Evolutionary conservation across 2,888 invertebrate genomes (phyloP), one percentile per base, ranked within the genome.

Genomic region (Quadroppia sp.): DNA sequence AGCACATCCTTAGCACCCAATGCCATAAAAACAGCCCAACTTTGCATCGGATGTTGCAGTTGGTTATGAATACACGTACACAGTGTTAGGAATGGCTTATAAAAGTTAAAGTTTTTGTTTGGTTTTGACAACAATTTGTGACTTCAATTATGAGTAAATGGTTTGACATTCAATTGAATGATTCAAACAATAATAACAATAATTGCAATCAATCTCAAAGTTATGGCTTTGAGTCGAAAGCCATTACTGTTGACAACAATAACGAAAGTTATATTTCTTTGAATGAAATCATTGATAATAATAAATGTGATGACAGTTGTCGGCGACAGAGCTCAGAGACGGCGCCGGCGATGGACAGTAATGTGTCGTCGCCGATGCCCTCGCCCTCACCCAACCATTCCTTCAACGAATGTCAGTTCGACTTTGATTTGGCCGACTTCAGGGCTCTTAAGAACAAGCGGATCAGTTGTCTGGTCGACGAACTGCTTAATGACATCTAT

Each of bases 401-500:
- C 17, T 17, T 15, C 3, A 28, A n/a, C 9, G 61, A 61, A n/a
- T 30, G 17, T 17, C 61, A 28, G 9, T 30, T 61, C 6, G 61
- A 61, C n/a, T 61, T 61, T 28, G 61, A 61, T 28, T 53, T 9
- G 2, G 2, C 20, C 4, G 23, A 20, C 11, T 23, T 53, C 11
- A n/a, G 13, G 13, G 23, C 4, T 7, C 23, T 61, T 9, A 61
- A n/a, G 15, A 15, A 32, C 25, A 7, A 32, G n/a, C n/a, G 56
- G 7, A 56, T 59, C 40, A 59, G 72, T 59, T 72, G 36, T 7
- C 11, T 72, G 59, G 72, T 72, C 30, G 72, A 72, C 6, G 56
- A 72, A 36, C 32, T 72, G 30, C 59, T 72, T 36, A 59, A 56
- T 59, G 59, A 72, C n/a, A 72, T 72, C 6, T 59, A 59, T 20